Base-by-base conservation (phyloP, 2,888 invertebrate genomes). In the Peribatodes rhomboidaria region DNA sequence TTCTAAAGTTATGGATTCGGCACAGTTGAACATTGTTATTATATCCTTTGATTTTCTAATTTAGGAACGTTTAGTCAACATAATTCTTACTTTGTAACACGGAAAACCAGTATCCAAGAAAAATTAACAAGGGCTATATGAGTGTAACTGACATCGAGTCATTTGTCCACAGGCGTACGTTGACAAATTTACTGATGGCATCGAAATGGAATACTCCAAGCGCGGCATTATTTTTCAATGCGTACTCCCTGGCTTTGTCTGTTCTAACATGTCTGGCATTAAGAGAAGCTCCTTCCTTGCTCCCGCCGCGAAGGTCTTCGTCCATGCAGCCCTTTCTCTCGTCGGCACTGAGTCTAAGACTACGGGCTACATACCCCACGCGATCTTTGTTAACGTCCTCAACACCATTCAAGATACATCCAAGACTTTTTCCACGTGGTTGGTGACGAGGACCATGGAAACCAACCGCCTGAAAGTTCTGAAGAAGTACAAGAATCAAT, bases 241-340 rank as follows among this genome's bases (percentile, higher is more conserved):
- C 80, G 93, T 98, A 0, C 89, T 96, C 62, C 98, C 98, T 0
- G 98, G 97, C 1, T 97, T 97, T 75, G 98, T 99, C 0, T 97
- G 97, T 20, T 98, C 98, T 0, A 98, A 98, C 81, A 97, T 98
- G 97, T 96, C 97, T 10, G 97, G 97, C 77, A 96, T 98, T 64
- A 94, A 95, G n/a, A 93, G 94, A 41, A 94, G 96, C 31, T 95
- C 96, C 0, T 94, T 96, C 87, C 95, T 97, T 90, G 96, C 97
- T 0, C 98, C 98, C 0, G 94, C 95, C 0, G 95, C 98, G 0
- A 94, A 95, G 47, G 94, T 89, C 37, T 98, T 95, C 83, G 97
- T 97, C 35, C 92, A 94, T 61, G 94, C 96, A 0, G 96, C 97
- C 0, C 84, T 98, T 1, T 94, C 92, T 61, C 95, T 96, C 1